phyloP scores from a whole-genome alignment of 2,113 vertebrate species.

The Dipodomys ordii region DNA sequence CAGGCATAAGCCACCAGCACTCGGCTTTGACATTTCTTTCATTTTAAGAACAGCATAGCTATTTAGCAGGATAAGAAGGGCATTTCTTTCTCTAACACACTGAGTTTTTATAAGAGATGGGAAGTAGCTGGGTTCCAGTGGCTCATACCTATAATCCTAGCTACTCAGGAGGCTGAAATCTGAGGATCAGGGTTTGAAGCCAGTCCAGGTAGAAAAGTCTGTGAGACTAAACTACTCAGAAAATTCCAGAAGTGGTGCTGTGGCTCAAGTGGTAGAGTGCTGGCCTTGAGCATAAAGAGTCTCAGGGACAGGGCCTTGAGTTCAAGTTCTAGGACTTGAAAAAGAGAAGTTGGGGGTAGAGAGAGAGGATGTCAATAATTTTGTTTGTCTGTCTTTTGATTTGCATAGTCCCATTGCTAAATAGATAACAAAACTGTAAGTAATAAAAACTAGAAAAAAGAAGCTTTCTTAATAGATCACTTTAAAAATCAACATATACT shows the following conservation, averaged over 20 bases:
- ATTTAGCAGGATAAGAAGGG: not conserved
- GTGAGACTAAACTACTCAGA: no score
- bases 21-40: not conserved
- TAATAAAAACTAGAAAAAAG: slow-evolving; percentile 19
- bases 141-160: no score
- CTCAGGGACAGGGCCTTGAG: no score
- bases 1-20: no score
- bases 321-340: no score
- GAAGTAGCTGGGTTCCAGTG: not conserved
- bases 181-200: no score
- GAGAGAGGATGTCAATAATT: not conserved
- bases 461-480: not conserved
- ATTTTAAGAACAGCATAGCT: slow-evolving; percentile 22
- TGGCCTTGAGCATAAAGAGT: no score
- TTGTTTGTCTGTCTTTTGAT: slow-evolving; percentile 36
- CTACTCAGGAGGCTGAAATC: no score
- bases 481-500: slow-evolving; percentile 34
- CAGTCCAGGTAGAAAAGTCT: no score
- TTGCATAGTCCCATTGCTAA: slow-evolving; percentile 55
- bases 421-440: not conserved
- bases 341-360: no score
- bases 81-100: slow-evolving; percentile 39
- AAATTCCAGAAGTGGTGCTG: no score
- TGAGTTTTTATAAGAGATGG: slow-evolving; percentile 18
- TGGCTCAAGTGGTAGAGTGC: no score